Evolutionary conservation across 1,140 invertebrate genomes (phyloP).

Genomic region (Rhizoglyphus robini): DNA sequence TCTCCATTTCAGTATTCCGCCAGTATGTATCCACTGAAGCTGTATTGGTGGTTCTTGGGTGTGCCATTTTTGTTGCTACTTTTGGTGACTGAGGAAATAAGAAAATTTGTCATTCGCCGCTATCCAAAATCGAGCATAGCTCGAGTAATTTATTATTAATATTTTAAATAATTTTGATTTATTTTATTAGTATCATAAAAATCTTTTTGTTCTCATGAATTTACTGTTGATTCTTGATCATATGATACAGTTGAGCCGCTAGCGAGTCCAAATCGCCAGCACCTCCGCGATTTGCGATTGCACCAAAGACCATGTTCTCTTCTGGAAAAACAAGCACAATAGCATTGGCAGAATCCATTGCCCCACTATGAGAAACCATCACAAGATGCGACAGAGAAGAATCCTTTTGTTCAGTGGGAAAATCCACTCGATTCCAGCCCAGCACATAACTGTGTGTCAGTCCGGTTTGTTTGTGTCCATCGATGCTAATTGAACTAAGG

Average conservation of each 20-base stretch:
- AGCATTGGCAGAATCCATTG: background rate
- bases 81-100: constrained; percentile 92
- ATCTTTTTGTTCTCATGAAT: background rate
- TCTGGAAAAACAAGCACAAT: constrained; percentile 11
- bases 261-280: background rate
- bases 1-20: constrained; percentile 52
- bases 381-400: background rate
- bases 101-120: constrained; percentile 87
- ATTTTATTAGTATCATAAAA: background rate
- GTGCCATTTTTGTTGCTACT: constrained; percentile 90
- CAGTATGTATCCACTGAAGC: constrained; percentile 45
- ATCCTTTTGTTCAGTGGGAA: background rate
- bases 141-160: no score
- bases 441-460: background rate
- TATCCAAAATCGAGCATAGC: constrained; percentile 45
- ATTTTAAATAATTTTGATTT: background rate
- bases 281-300: background rate
- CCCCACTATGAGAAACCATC: background rate
- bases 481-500: background rate
- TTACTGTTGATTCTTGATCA: no score
- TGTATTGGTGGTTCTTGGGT: constrained; percentile 95
- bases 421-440: constrained; percentile 12
- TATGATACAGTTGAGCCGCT: background rate
- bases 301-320: background rate
- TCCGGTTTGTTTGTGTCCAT: background rate